Evolutionary conservation across 2,113 vertebrate genomes (phyloP).

Genomic region (Athene cunicularia): DNA sequence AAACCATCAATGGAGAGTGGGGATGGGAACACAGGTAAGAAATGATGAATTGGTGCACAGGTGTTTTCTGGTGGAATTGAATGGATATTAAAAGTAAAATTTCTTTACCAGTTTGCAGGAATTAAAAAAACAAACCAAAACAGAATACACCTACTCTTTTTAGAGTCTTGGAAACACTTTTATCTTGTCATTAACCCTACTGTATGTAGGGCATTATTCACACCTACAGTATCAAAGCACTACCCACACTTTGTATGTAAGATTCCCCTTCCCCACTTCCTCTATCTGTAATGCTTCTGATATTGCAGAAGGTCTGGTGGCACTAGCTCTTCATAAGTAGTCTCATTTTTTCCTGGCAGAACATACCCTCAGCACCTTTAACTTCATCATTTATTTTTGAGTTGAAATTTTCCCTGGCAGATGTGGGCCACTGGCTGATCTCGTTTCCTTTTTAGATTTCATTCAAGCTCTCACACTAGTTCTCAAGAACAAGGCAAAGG

Average conservation of each 20-base stretch:
- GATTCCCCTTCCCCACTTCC: background rate
- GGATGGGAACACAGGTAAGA: conserved; percentile 90
- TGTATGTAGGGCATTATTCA: background rate
- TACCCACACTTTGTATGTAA: background rate
- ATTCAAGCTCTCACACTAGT: background rate
- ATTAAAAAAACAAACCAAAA: background rate
- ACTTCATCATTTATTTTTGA: background rate
- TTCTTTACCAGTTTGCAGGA: background rate
- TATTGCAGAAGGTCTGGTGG: background rate
- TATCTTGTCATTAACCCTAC: background rate
- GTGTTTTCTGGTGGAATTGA: background rate
- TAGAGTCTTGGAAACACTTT: background rate
- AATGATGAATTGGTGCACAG: background rate
- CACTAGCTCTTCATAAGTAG: background rate
- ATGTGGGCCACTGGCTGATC: background rate
- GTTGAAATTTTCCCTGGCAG: background rate
- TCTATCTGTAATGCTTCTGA: background rate
- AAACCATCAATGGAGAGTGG: conserved; percentile 95
- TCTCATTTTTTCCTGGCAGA: background rate
- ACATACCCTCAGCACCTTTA: background rate
- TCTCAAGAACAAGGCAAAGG: background rate
- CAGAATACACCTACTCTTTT: background rate
- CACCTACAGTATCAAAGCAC: background rate
- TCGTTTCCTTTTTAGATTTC: background rate
- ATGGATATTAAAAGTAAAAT: background rate